Percentiles rank a stretch among this genome's conserved stretches.
These are phyloP conservation scores for Petrocephalus zakoni DNA, from an alignment of 2,113 vertebrate species.

Conservation along the genomic window DNA sequence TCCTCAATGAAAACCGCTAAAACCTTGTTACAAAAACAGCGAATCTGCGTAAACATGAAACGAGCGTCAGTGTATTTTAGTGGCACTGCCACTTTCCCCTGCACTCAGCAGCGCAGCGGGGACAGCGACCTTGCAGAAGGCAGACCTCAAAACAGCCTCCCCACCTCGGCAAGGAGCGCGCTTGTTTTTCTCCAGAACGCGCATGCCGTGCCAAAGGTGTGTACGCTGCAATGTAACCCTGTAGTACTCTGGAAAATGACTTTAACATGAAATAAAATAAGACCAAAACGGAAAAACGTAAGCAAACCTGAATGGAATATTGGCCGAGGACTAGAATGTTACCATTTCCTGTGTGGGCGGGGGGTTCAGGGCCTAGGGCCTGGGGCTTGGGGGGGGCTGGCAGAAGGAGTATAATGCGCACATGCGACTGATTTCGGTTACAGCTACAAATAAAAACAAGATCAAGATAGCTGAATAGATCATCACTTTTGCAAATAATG, in stretches of 20 bases:
- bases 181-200: background rate
- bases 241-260: slow-evolving; percentile 13
- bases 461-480: background rate
- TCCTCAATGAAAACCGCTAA: background rate
- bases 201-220: background rate
- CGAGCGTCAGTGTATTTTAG: background rate
- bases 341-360: slow-evolving; percentile 18
- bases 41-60: background rate
- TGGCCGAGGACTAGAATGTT: background rate
- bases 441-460: background rate
- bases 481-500: background rate
- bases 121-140: background rate
- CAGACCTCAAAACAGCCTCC: background rate
- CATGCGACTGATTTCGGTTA: background rate
- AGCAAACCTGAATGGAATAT: slow-evolving; percentile 12
- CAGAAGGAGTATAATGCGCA: background rate
- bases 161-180: background rate
- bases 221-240: slow-evolving; percentile 2
- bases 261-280: slow-evolving; percentile 2
- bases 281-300: slow-evolving; percentile 11
- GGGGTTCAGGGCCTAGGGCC: background rate
- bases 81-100: background rate
- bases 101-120: background rate
- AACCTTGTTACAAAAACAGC: background rate
- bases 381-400: background rate